These are phyloP conservation scores for Melipona quadrifasciata DNA, from an alignment of 1,140 invertebrate genomes.

Conservation along the genomic window DNA sequence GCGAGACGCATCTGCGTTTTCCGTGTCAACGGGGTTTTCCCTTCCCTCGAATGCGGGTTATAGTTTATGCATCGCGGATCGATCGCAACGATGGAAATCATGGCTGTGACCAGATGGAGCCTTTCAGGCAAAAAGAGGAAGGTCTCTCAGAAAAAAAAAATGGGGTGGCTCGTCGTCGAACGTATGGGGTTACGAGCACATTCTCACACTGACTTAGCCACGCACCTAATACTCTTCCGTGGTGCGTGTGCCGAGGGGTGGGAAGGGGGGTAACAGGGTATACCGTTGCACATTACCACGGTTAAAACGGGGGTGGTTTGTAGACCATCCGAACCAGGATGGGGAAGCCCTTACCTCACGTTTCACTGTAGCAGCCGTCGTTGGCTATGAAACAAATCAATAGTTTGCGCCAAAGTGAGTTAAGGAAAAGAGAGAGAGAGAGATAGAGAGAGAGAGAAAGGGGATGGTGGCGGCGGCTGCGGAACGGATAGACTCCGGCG, in stretches of 20 bases:
- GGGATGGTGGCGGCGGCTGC: neutral
- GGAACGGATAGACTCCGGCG: neutral
- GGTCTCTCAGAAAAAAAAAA: conserved; percentile 40
- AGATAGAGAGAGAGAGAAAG: conserved; percentile 40
- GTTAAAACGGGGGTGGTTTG: conserved; percentile 61
- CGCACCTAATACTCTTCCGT: conserved; percentile 18
- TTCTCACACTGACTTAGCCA: conserved; percentile 33
- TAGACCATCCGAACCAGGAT: conserved; percentile 45
- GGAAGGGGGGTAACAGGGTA: conserved; percentile 27
- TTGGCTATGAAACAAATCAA: conserved; percentile 75
- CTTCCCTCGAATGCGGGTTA: conserved; percentile 50
- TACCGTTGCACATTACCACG: conserved; percentile 53
- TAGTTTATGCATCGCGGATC: conserved; percentile 47
- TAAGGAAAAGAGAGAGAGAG: conserved; percentile 54
- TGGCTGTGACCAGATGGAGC: conserved; percentile 36
- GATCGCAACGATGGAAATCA: conserved; percentile 50
- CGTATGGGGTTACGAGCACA: conserved; percentile 49
- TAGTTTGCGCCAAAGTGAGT: conserved; percentile 67
- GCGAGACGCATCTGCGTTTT: neutral
- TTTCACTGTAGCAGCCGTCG: conserved; percentile 63
- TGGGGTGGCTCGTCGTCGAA: conserved; percentile 24
- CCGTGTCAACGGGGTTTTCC: conserved; percentile 17
- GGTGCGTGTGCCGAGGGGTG: neutral
- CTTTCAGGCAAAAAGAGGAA: conserved; percentile 15
- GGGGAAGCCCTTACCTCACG: conserved; percentile 74